Evolutionary conservation across 2,888 invertebrate species (phyloP).

Genomic region (Leptinotarsa peninsularis): DNA sequence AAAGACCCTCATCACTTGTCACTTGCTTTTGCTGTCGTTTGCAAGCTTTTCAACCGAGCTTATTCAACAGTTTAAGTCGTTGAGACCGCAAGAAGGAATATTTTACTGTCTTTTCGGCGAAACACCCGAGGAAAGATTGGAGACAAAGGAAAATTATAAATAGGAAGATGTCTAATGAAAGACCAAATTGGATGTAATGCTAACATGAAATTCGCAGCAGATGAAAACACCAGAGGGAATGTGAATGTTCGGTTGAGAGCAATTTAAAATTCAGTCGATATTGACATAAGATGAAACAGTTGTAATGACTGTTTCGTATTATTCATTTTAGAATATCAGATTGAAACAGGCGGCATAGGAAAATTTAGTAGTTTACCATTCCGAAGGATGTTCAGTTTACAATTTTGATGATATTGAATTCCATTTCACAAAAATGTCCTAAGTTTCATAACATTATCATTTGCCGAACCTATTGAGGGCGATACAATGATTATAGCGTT

Average conservation of each 20-base stretch:
- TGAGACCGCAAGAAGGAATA: slow-evolving; percentile 41
- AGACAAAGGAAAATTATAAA: slow-evolving; percentile 42
- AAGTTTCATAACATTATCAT: too few species aligned
- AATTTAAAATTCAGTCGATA: not conserved
- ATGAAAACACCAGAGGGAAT: not conserved
- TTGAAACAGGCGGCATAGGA: not conserved
- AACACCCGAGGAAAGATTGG: slow-evolving; percentile 14
- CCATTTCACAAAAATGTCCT: too few species aligned
- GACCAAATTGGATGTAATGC: slow-evolving; percentile 36
- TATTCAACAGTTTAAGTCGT: slow-evolving; percentile 45
- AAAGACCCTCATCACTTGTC: slow-evolving; percentile 47
- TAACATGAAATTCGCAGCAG: slow-evolving; percentile 4
- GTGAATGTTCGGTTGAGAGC: not conserved
- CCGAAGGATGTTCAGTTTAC: too few species aligned
- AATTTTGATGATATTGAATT: too few species aligned
- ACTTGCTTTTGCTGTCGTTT: slow-evolving; percentile 44
- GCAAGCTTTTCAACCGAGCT: slow-evolving; percentile 44
- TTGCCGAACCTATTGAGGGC: too few species aligned
- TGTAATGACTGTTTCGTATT: not conserved
- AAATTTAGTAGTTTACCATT: too few species aligned
- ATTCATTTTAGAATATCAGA: not conserved
- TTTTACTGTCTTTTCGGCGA: slow-evolving; percentile 31
- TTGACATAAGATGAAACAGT: not conserved
- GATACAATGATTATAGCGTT: too few species aligned
- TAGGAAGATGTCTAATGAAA: slow-evolving; percentile 36